A percentile compares a stretch with the other conserved stretches of the same genome.
phyloP scores from a whole-genome alignment of 2,797 vertebrate species.

The Decapterus maruadsi region DNA sequence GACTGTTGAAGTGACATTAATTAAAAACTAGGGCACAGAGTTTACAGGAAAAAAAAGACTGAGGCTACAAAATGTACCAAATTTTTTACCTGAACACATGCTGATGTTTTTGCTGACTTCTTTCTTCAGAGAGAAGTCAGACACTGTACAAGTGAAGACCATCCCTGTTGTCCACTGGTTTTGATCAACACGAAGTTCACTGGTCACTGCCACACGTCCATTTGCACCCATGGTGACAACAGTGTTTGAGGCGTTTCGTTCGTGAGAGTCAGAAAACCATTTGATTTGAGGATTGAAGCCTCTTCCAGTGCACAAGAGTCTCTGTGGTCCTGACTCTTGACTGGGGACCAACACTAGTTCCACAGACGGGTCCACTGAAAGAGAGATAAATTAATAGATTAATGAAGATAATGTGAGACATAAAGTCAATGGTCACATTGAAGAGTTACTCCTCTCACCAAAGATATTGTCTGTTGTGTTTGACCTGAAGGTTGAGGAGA shows the following conservation, averaged over 20 bases:
- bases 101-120: slow-evolving; percentile 14
- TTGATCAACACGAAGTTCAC: slow-evolving; percentile 53
- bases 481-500: slow-evolving; percentile 23
- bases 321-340: slow-evolving; percentile 44
- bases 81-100: neutral
- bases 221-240: slow-evolving; percentile 50
- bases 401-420: neutral
- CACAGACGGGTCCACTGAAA: slow-evolving; percentile 66
- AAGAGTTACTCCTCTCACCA: slow-evolving; percentile 58
- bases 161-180: slow-evolving; percentile 71
- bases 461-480: slow-evolving; percentile 53
- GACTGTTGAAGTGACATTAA: too few relatives aligned
- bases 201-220: slow-evolving; percentile 66
- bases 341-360: slow-evolving; percentile 60
- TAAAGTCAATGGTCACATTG: neutral
- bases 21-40: too few relatives aligned
- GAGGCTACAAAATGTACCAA: too few relatives aligned
- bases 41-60: too few relatives aligned
- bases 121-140: slow-evolving; percentile 35
- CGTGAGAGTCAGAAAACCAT: slow-evolving; percentile 55
- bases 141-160: slow-evolving; percentile 66
- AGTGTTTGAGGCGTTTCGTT: neutral
- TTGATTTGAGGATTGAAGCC: slow-evolving; percentile 73
- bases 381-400: neutral
- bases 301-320: slow-evolving; percentile 66